Conservation (phyloP, 1,140 invertebrate genomes). For the Drosophila bipectinata region DNA sequence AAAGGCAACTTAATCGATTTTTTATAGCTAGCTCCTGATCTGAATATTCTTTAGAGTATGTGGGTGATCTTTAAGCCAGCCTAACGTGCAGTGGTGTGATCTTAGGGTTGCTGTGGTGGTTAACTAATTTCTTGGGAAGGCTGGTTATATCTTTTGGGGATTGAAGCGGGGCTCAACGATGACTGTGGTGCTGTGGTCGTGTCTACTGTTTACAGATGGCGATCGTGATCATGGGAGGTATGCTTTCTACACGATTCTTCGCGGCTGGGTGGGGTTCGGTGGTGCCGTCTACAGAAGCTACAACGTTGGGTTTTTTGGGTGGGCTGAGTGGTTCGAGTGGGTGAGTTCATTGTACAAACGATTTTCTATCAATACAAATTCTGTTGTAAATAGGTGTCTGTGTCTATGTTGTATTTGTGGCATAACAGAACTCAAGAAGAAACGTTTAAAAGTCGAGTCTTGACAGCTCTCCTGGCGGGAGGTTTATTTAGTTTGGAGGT, state of each 20-base stretch:
- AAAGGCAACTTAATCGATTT: too few species aligned
- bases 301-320: slow-evolving; percentile 33
- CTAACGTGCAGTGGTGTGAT: slow-evolving; percentile 38
- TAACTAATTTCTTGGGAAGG: slow-evolving; percentile 12
- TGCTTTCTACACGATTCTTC: slow-evolving; percentile 22
- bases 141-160: not conserved
- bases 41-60: slow-evolving; percentile 6
- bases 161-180: slow-evolving; percentile 29
- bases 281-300: slow-evolving; percentile 8
- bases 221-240: slow-evolving; percentile 24
- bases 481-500: slow-evolving; percentile 37
- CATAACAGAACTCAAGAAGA: slow-evolving; percentile 65
- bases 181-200: slow-evolving; percentile 24
- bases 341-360: slow-evolving; percentile 54
- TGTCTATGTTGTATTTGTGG: slow-evolving; percentile 27
- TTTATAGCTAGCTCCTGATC: not conserved
- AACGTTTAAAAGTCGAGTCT: slow-evolving; percentile 52
- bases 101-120: not conserved
- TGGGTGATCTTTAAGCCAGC: slow-evolving; percentile 34
- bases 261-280: not conserved
- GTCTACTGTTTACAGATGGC: slow-evolving; percentile 36
- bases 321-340: slow-evolving; percentile 5
- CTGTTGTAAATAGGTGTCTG: slow-evolving; percentile 35
- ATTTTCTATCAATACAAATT: slow-evolving; percentile 58
- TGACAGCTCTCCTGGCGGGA: slow-evolving; percentile 24